Evolutionary conservation across 2,113 vertebrate species (phyloP).

Genomic region (Albula glossodonta): DNA sequence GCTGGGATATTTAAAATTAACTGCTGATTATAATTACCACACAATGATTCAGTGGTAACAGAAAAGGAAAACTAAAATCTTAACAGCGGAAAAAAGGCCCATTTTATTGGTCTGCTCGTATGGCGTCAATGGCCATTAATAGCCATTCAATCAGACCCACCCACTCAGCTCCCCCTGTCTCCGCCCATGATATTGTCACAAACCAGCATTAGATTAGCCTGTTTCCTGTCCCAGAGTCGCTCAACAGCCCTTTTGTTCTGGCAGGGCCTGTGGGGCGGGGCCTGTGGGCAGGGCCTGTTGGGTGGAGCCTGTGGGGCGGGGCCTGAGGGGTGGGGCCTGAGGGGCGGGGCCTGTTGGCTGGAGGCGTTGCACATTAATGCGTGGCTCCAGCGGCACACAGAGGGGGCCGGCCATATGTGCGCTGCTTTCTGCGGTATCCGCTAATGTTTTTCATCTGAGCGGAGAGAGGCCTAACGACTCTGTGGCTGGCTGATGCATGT

Average conservation of each 20-base stretch:
- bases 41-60: slow-evolving; percentile 73
- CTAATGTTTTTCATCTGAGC: slow-evolving; percentile 92
- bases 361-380: slow-evolving; percentile 36
- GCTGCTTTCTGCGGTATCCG: slow-evolving; percentile 83
- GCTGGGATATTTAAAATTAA: slow-evolving; percentile 46
- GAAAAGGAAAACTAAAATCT: slow-evolving; percentile 40
- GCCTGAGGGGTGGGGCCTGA: slow-evolving; percentile 73
- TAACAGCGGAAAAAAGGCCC: slow-evolving; percentile 15
- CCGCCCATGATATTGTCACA: slow-evolving; percentile 79
- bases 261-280: slow-evolving; percentile 71
- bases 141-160: slow-evolving; percentile 84
- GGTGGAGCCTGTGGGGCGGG: slow-evolving; percentile 70
- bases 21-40: slow-evolving; percentile 74
- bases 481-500: slow-evolving; percentile 80
- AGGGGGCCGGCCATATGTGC: slow-evolving; percentile 81
- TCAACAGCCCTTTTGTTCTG: slow-evolving; percentile 87
- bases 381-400: slow-evolving; percentile 50
- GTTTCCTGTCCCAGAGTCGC: slow-evolving; percentile 82
- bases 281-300: slow-evolving; percentile 71
- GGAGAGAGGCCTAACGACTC: slow-evolving; percentile 91
- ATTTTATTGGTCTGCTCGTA: slow-evolving; percentile 77
- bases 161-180: slow-evolving; percentile 67
- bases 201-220: slow-evolving; percentile 82
- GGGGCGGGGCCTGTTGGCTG: slow-evolving; percentile 69
- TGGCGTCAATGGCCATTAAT: slow-evolving; percentile 81